These are phyloP conservation scores for Odontamblyopus lacepedii DNA, from an alignment of 2,797 vertebrate genomes.

Conservation along the genomic window DNA sequence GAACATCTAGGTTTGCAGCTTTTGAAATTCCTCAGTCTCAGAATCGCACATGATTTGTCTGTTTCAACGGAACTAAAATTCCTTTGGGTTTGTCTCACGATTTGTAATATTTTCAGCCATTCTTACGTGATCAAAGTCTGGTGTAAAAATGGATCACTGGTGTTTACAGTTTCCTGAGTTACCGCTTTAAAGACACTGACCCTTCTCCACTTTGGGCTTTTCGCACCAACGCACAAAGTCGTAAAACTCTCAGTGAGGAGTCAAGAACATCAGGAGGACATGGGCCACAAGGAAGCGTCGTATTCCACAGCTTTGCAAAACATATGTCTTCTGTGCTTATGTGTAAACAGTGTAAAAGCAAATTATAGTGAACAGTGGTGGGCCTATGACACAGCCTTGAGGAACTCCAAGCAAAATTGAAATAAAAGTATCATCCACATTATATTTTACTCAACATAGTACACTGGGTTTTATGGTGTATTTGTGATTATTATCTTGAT, in stretches of 20 bases:
- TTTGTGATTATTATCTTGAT: not conserved
- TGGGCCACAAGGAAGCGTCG: not conserved
- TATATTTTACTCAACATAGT: not conserved
- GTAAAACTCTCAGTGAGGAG: slow-evolving; percentile 11
- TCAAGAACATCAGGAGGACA: slow-evolving; percentile 1
- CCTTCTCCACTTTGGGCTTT: slow-evolving; percentile 8
- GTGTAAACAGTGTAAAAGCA: not conserved
- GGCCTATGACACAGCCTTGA: not conserved
- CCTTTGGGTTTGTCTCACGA: not conserved
- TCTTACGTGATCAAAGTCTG: not conserved
- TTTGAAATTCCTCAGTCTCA: not conserved
- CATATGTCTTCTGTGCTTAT: not conserved
- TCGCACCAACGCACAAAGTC: slow-evolving; percentile 22
- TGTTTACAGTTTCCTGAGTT: not conserved
- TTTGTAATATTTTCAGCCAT: not conserved
- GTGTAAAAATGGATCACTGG: not conserved
- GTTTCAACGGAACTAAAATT: not conserved
- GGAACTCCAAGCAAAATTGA: not conserved
- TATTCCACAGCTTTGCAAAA: not conserved
- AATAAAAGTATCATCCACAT: not conserved
- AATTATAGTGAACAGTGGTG: not conserved
- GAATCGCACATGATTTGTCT: not conserved
- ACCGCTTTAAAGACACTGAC: not conserved
- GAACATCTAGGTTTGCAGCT: not conserved
- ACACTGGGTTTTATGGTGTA: not conserved